Evolutionary conservation across 2,888 invertebrate genomes (phyloP), one percentile per base, ranked within the genome.

Genomic region (Drosophila putrida): DNA sequence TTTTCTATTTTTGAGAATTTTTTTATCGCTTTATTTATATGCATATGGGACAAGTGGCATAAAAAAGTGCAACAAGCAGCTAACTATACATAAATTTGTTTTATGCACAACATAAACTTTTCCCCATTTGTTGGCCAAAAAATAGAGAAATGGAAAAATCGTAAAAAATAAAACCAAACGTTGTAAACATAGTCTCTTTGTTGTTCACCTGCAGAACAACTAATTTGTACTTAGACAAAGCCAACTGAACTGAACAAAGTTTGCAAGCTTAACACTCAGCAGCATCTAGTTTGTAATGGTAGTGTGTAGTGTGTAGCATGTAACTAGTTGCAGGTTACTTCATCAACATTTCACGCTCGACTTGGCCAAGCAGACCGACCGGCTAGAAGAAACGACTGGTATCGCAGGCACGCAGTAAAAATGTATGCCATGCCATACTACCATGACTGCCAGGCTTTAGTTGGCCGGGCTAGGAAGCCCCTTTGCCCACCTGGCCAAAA

Each of bases 301-400:
- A 41, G 73, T 66, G 65, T 57, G 66, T 64, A 54, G 78, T 65
- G 60, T 68, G 68, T 59, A 63, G 79, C 80, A 83, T 79, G 76
- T 71, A 71, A 68, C 76, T 63, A 70, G 75, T 62, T 76, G 59
- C 70, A 60, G 80, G 80, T 70, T 83, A 86, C 82, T 87, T 87
- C 86, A 88, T 87, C 86, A 84, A 87, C 86, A 87, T 84, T 88
- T 87, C 75, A 82, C 84, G 73, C 78, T 84, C 74, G 79, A 86
- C 75, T 88, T 86, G 84, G 61, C 69, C 80, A 57, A 62, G 50
- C 54, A 43, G 51, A 39, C 25, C 27, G 51, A 39, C 25, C 27
- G 31, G 67, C 61, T 55, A 54, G 59, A 66, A 70, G 78, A 66
- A 81, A 75, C 60, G 44, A 69, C 66, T 68, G 62, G 58, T 64